Percentiles rank a stretch among this genome's conserved stretches.
These are phyloP conservation scores for Dicaeum eximium DNA, from an alignment of 2,113 vertebrate species.

Conservation along the genomic window DNA sequence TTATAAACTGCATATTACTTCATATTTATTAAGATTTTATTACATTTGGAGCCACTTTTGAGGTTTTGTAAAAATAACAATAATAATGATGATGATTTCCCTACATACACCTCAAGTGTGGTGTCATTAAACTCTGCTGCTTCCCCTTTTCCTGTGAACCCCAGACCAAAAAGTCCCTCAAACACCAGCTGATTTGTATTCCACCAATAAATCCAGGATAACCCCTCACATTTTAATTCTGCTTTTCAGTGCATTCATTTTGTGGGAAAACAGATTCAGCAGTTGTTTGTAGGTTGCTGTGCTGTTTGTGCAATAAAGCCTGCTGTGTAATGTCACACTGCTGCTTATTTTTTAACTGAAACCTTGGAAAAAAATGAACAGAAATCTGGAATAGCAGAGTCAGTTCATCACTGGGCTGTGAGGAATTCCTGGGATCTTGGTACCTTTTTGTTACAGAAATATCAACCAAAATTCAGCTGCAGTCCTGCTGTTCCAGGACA, in stretches of 20 bases:
- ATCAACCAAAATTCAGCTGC: background rate
- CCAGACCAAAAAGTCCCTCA: background rate
- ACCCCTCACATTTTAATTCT: background rate
- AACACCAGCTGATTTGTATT: background rate
- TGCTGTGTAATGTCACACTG: background rate
- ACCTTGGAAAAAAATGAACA: background rate
- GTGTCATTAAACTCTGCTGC: background rate
- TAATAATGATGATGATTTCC: background rate
- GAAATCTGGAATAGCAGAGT: background rate
- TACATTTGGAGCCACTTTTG: background rate
- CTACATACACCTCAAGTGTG: background rate
- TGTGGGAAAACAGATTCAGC: background rate
- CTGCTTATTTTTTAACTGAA: background rate
- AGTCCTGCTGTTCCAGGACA: background rate
- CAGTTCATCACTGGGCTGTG: fast-evolving
- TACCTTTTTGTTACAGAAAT: background rate
- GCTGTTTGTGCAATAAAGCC: background rate
- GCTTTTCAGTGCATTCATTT: background rate
- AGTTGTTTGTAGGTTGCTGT: background rate
- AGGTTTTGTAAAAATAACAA: background rate
- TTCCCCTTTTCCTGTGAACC: background rate
- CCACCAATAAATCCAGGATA: background rate
- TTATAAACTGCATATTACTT: background rate
- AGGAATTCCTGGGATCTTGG: background rate
- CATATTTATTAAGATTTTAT: background rate